Evolutionary conservation across 1,140 invertebrate genomes (phyloP).

Genomic region (Steinernema khuongi): DNA sequence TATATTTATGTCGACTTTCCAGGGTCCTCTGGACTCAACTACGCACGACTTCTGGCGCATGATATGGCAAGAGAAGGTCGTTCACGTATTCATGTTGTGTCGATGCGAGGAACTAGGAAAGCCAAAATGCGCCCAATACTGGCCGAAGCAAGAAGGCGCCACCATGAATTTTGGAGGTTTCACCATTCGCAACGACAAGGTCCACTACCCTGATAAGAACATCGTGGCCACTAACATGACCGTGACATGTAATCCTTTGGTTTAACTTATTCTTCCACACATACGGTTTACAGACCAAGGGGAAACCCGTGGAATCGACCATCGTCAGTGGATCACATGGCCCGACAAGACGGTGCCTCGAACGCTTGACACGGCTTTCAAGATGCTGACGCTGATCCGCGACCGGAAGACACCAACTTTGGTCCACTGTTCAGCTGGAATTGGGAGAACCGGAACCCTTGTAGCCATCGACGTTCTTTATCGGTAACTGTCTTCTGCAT

Average conservation of each 20-base stretch:
- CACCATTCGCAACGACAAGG: background rate
- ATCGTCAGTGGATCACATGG: conserved; percentile 41
- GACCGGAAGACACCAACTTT: background rate
- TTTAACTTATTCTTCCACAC: background rate
- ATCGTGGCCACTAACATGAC: background rate
- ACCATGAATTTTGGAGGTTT: background rate
- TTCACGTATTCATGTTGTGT: conserved; percentile 20
- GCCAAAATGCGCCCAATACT: conserved; percentile 18
- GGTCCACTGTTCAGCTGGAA: conserved; percentile 16
- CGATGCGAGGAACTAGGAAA: conserved; percentile 11
- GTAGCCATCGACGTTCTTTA: conserved; percentile 34
- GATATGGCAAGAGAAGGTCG: conserved; percentile 26
- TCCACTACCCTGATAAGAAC: background rate
- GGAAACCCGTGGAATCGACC: conserved; percentile 28
- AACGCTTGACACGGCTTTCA: background rate
- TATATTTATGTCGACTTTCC: background rate
- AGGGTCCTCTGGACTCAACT: conserved; percentile 23
- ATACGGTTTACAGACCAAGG: conserved; percentile 21
- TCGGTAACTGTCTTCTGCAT: too few species aligned
- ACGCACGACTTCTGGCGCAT: conserved; percentile 22
- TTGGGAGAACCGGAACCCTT: conserved; percentile 38
- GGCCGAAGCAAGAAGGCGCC: background rate
- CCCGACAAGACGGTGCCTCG: conserved; percentile 23
- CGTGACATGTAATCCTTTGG: background rate
- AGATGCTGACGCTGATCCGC: background rate